phyloP scores from a whole-genome alignment of 1,140 invertebrate species.

The Drosophila varians region DNA sequence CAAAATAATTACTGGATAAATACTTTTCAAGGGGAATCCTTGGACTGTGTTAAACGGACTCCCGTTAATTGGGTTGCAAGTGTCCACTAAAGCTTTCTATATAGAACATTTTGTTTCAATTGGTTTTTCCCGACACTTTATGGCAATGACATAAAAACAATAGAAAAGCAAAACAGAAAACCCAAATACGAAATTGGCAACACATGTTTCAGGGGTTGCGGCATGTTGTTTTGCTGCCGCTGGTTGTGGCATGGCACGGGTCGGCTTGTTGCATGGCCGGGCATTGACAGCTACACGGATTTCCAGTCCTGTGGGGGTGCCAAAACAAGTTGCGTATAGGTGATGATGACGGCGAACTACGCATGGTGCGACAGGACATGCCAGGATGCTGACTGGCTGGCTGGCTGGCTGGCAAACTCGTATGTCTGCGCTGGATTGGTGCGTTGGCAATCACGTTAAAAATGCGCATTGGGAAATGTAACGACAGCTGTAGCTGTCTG shows the following conservation, averaged over 20 bases:
- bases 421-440: slow-evolving; percentile 11
- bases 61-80: too few relatives aligned
- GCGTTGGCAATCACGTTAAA: slow-evolving; percentile 66
- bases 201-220: slow-evolving; percentile 63
- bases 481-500: slow-evolving; percentile 66
- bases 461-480: slow-evolving; percentile 69
- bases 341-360: not conserved
- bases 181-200: slow-evolving; percentile 46
- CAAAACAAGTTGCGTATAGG: slow-evolving; percentile 39
- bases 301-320: slow-evolving; percentile 28
- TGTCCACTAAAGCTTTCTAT: too few relatives aligned
- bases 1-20: too few relatives aligned
- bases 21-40: too few relatives aligned
- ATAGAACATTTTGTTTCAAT: not conserved
- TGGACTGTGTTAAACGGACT: too few relatives aligned
- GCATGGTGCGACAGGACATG: slow-evolving; percentile 2
- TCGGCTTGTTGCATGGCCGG: slow-evolving; percentile 61
- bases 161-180: slow-evolving; percentile 7
- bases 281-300: slow-evolving; percentile 66
- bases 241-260: slow-evolving; percentile 9
- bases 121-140: not conserved
- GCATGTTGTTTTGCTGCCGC: slow-evolving; percentile 52
- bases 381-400: slow-evolving; percentile 13
- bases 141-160: slow-evolving; percentile 6
- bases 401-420: not conserved